These are phyloP conservation scores for Gulo gulo DNA, from an alignment of 2,113 vertebrate species.

Conservation along the genomic window DNA sequence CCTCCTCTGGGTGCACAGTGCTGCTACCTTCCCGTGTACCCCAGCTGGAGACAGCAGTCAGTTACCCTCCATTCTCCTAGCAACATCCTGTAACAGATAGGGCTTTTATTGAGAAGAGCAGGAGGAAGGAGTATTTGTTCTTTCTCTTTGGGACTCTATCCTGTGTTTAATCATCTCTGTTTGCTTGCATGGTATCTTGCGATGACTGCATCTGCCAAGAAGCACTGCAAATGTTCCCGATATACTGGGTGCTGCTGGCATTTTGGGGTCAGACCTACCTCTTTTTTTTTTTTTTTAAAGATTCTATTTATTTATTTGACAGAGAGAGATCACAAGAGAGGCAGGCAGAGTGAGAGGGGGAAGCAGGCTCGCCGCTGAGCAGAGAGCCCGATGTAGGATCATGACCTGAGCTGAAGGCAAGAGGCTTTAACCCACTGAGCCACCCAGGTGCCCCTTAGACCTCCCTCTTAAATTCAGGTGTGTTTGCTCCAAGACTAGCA, in stretches of 20 bases:
- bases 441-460: background rate
- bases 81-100: background rate
- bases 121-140: background rate
- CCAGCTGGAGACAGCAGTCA: background rate
- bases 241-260: background rate
- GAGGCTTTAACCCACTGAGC: too few relatives aligned
- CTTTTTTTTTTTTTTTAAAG: background rate
- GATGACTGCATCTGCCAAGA: background rate
- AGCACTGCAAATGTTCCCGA: background rate
- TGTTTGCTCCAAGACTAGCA: background rate
- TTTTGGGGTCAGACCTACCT: background rate
- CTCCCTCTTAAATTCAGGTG: background rate
- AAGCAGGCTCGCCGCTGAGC: too few relatives aligned
- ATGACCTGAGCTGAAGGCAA: too few relatives aligned
- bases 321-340: too few relatives aligned
- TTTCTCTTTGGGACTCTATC: background rate
- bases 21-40: background rate
- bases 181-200: background rate
- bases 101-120: background rate
- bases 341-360: too few relatives aligned
- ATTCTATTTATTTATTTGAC: too few relatives aligned
- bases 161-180: background rate
- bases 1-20: background rate
- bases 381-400: too few relatives aligned
- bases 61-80: background rate